phyloP scores from a whole-genome alignment of 2,888 invertebrate genomes.

The Himalopsyche kuldschensis region DNA sequence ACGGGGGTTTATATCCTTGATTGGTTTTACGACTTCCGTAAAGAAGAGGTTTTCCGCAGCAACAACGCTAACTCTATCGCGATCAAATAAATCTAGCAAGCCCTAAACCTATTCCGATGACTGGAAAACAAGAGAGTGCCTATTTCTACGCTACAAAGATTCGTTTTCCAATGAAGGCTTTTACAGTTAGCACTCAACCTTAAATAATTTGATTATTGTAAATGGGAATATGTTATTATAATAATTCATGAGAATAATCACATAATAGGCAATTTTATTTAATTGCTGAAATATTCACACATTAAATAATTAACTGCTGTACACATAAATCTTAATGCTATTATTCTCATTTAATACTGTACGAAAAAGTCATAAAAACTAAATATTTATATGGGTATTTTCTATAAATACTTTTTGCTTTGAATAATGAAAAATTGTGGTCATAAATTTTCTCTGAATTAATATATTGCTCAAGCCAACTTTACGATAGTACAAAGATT shows the following conservation, averaged over 20 bases:
- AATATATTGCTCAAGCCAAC: no score
- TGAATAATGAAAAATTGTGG: no score
- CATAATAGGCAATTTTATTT: background rate
- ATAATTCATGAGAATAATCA: background rate
- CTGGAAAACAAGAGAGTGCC: background rate
- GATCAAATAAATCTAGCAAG: slow-evolving; percentile 20
- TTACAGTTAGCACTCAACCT: background rate
- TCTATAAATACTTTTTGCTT: no score
- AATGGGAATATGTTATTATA: background rate
- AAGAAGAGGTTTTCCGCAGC: slow-evolving; percentile 9
- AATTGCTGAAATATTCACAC: background rate
- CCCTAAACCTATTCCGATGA: background rate
- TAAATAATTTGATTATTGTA: background rate
- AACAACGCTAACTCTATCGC: slow-evolving; percentile 4
- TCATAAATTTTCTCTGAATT: no score
- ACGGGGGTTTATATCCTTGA: slow-evolving; percentile 31
- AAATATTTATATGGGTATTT: no score
- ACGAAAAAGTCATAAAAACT: no score
- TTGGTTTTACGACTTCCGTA: slow-evolving; percentile 39
- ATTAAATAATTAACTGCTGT: no score
- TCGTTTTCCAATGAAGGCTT: background rate
- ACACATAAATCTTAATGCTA: no score
- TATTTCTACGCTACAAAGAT: background rate
- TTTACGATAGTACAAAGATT: no score
- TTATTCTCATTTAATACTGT: no score